Percentiles rank a stretch among this genome's conserved stretches.
These are phyloP conservation scores for Panagrolaimus sp. DNA, from an alignment of 1,140 invertebrate genomes.

Conservation along the genomic window DNA sequence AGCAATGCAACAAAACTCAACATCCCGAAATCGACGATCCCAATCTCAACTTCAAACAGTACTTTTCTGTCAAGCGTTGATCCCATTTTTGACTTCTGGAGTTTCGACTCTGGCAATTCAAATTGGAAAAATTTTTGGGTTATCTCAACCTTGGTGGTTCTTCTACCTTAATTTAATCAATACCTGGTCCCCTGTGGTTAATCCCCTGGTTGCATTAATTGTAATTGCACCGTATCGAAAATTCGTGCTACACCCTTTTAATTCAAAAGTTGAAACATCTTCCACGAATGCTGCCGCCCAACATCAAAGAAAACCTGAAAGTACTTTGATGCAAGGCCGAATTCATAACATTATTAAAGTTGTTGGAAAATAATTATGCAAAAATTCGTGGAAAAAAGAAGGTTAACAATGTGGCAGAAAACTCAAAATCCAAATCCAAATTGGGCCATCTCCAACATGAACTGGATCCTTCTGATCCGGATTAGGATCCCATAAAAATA, in stretches of 20 bases:
- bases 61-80: not conserved
- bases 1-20: conserved; percentile 4
- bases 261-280: too few relatives aligned
- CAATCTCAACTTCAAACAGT: not conserved
- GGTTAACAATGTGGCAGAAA: too few relatives aligned
- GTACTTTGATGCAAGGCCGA: too few relatives aligned
- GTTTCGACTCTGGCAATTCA: not conserved
- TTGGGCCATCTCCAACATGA: too few relatives aligned
- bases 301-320: too few relatives aligned
- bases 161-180: not conserved
- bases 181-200: not conserved
- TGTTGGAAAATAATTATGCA: too few relatives aligned
- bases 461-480: too few relatives aligned
- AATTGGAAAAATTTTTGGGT: not conserved
- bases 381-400: too few relatives aligned
- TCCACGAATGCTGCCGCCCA: too few relatives aligned
- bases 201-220: not conserved
- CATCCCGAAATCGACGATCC: not conserved
- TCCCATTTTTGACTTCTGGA: not conserved
- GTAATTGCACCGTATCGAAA: not conserved
- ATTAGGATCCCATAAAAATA: too few relatives aligned
- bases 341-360: too few relatives aligned
- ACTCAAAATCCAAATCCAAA: too few relatives aligned
- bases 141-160: not conserved
- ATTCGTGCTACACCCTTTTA: not conserved